phyloP scores from a whole-genome alignment of 1,140 invertebrate species.

The Aplysia californica region DNA sequence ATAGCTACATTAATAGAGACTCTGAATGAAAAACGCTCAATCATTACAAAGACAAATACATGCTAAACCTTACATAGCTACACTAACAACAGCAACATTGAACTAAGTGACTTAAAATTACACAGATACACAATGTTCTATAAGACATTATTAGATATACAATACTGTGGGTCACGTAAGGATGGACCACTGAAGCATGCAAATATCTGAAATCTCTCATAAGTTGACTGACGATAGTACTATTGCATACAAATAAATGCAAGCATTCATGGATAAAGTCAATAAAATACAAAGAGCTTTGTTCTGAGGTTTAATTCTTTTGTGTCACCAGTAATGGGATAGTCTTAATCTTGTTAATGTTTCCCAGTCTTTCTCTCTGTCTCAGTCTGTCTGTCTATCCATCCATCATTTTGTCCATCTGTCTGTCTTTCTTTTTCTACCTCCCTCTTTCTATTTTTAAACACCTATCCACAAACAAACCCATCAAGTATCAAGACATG shows the following conservation, averaged over 20 bases:
- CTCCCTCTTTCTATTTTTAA: constrained; percentile 8
- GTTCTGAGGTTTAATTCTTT: too few relatives aligned
- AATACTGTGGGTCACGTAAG: too few relatives aligned
- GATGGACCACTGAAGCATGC: too few relatives aligned
- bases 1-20: neutral
- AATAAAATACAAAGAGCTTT: neutral
- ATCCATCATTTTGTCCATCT: too few relatives aligned
- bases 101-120: too few relatives aligned
- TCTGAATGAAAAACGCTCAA: neutral
- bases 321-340: too few relatives aligned
- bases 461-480: neutral
- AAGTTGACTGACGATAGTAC: neutral
- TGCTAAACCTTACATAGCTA: neutral
- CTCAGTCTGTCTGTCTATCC: neutral
- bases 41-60: neutral
- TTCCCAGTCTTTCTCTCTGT: neutral
- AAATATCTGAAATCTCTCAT: neutral
- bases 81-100: too few relatives aligned
- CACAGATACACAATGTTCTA: too few relatives aligned
- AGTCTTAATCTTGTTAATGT: too few relatives aligned
- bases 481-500: neutral
- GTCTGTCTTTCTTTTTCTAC: neutral
- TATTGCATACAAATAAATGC: neutral
- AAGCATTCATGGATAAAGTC: neutral
- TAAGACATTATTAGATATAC: too few relatives aligned